phyloP scores from a whole-genome alignment of 2,888 invertebrate species.

The Margaritifera margaritifera region DNA sequence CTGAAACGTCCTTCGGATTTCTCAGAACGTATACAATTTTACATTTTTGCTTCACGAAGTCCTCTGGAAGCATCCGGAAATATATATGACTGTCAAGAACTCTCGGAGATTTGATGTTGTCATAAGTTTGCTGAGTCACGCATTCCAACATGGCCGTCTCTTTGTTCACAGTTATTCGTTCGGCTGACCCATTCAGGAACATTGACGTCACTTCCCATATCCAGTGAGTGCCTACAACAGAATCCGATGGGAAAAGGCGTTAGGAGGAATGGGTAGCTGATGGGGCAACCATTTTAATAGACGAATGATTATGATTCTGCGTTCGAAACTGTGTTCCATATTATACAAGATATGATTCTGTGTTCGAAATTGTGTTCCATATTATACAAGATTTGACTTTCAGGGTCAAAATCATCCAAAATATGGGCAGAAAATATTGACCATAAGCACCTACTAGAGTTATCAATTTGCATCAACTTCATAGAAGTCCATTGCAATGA shows the following conservation, averaged over 20 bases:
- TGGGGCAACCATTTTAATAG: too few relatives aligned
- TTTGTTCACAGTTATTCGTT: constrained; percentile 43
- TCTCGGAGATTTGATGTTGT: constrained; percentile 38
- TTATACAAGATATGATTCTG: too few relatives aligned
- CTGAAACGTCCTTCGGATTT: constrained; percentile 53
- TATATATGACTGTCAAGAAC: constrained; percentile 48
- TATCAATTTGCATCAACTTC: too few relatives aligned
- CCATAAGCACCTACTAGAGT: too few relatives aligned
- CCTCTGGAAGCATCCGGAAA: constrained; percentile 39
- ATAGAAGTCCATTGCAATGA: too few relatives aligned
- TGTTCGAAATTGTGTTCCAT: too few relatives aligned
- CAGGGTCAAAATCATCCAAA: too few relatives aligned
- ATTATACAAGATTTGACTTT: too few relatives aligned
- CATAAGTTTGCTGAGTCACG: constrained; percentile 26
- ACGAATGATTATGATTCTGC: too few relatives aligned
- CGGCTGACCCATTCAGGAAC: constrained; percentile 41
- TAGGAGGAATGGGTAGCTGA: too few relatives aligned
- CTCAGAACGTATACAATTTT: constrained; percentile 50
- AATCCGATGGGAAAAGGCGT: background rate
- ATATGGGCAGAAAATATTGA: too few relatives aligned
- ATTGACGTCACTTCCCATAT: constrained; percentile 52
- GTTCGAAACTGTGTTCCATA: too few relatives aligned
- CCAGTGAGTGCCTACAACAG: constrained; percentile 49
- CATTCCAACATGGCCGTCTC: constrained; percentile 50
- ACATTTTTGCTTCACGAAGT: constrained; percentile 32